Evolutionary conservation across 1,140 invertebrate genomes (phyloP).

Genomic region (Diuraphis noxia): DNA sequence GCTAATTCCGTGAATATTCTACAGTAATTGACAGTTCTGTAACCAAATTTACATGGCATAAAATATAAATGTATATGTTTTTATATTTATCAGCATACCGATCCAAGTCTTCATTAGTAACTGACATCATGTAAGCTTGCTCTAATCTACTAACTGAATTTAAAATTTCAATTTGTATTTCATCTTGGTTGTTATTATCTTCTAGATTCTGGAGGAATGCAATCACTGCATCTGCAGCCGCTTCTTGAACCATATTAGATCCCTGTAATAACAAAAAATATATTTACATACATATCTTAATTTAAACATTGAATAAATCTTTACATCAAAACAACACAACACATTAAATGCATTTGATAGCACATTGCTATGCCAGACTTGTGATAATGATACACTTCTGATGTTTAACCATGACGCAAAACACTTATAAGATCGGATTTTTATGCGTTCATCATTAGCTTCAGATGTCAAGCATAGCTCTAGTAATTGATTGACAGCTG

Average conservation of each 20-base stretch:
- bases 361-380: constrained; percentile 70
- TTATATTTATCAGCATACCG: neutral
- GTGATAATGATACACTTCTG: constrained; percentile 69
- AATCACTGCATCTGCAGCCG: constrained; percentile 88
- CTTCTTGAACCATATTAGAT: constrained; percentile 72
- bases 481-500: constrained; percentile 61
- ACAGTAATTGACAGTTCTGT: constrained; percentile 85
- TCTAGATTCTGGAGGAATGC: constrained; percentile 79
- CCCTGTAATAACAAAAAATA: neutral
- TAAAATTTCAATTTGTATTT: constrained; percentile 78
- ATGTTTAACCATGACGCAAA: constrained; percentile 80
- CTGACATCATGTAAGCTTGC: constrained; percentile 85
- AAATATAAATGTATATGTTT: neutral
- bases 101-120: constrained; percentile 82
- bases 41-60: constrained; percentile 56
- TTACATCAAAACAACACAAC: constrained; percentile 58
- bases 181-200: constrained; percentile 71
- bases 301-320: neutral
- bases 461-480: constrained; percentile 70
- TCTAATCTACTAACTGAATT: constrained; percentile 79
- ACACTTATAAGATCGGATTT: constrained; percentile 71
- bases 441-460: constrained; percentile 64
- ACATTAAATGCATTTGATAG: constrained; percentile 71
- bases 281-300: neutral
- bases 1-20: constrained; percentile 93